These are phyloP conservation scores for Fundulus diaphanus DNA, from an alignment of 2,797 vertebrate genomes.

Conservation along the genomic window DNA sequence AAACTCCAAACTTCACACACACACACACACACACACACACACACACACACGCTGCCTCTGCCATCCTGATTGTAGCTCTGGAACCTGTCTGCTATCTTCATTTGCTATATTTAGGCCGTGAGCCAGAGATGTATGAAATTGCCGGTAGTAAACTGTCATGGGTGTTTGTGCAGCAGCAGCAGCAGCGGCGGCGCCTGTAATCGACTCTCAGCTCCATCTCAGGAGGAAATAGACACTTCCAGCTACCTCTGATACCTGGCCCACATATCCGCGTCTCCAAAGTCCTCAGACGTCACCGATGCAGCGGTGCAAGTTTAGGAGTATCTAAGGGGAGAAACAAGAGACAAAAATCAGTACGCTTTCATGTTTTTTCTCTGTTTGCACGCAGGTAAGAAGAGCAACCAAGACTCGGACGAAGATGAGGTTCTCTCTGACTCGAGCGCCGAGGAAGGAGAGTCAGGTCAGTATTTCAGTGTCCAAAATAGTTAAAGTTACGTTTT, in stretches of 20 bases:
- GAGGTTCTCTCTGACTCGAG: slow-evolving; percentile 79
- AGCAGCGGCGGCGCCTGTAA: slow-evolving; percentile 66
- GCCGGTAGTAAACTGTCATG: slow-evolving; percentile 78
- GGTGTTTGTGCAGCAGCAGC: slow-evolving; percentile 74
- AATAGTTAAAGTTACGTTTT: background rate
- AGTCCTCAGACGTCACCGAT: slow-evolving; percentile 59
- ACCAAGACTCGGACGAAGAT: slow-evolving; percentile 55
- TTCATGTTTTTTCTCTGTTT: slow-evolving; percentile 29
- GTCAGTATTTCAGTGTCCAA: slow-evolving; percentile 43
- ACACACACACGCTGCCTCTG: slow-evolving; percentile 29
- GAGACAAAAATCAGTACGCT: slow-evolving; percentile 22
- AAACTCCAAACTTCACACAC: slow-evolving; percentile 49
- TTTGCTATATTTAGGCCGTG: slow-evolving; percentile 79
- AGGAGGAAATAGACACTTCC: slow-evolving; percentile 72
- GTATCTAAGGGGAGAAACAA: slow-evolving; percentile 47
- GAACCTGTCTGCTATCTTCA: slow-evolving; percentile 76
- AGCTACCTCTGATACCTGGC: slow-evolving; percentile 77
- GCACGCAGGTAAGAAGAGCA: slow-evolving; percentile 61
- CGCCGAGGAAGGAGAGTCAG: slow-evolving; percentile 65
- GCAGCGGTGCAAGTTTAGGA: slow-evolving; percentile 43
- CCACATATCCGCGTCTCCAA: slow-evolving; percentile 75
- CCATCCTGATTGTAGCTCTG: slow-evolving; percentile 59
- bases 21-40: slow-evolving; percentile 17
- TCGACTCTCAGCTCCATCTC: slow-evolving; percentile 77
- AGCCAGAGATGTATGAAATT: slow-evolving; percentile 79